Conservation (phyloP, 2,113 vertebrate species). For the Rhagologus leucostigma region DNA sequence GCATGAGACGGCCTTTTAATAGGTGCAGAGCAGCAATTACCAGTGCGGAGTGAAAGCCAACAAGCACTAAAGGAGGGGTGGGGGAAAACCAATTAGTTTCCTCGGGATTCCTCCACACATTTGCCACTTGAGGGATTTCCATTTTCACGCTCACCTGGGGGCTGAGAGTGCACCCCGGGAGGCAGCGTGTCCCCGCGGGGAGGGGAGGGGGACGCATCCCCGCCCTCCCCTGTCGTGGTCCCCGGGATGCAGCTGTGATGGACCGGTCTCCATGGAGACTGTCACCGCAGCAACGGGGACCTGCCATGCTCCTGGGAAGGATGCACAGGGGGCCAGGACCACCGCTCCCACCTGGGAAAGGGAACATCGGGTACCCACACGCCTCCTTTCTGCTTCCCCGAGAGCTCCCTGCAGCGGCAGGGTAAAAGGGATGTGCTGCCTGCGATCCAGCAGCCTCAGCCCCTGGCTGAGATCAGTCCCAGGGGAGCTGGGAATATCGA, state of each 20-base stretch:
- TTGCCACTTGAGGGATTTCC: neutral
- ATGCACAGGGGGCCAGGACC: neutral
- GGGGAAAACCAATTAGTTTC: neutral
- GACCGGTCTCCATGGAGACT: constrained; percentile 32
- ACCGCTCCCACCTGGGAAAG: neutral
- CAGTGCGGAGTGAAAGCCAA: constrained; percentile 14
- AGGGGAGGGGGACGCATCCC: neutral
- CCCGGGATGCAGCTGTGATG: constrained; percentile 10
- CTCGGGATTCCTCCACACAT: neutral
- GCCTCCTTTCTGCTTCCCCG: neutral
- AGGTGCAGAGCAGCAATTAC: constrained; percentile 35
- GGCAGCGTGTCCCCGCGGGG: neutral
- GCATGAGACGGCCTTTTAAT: neutral
- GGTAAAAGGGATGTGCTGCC: neutral
- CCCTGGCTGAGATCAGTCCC: neutral
- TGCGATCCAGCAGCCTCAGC: neutral
- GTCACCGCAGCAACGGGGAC: constrained; percentile 26
- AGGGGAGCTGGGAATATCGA: neutral
- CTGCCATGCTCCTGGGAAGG: neutral
- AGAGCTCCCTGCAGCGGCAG: neutral
- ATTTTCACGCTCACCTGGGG: neutral
- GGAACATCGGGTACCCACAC: neutral
- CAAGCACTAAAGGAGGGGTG: neutral
- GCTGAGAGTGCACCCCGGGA: neutral
- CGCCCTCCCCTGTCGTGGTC: neutral